Conservation (phyloP, 2,113 vertebrate genomes). For the Oncorhynchus mykiss region DNA sequence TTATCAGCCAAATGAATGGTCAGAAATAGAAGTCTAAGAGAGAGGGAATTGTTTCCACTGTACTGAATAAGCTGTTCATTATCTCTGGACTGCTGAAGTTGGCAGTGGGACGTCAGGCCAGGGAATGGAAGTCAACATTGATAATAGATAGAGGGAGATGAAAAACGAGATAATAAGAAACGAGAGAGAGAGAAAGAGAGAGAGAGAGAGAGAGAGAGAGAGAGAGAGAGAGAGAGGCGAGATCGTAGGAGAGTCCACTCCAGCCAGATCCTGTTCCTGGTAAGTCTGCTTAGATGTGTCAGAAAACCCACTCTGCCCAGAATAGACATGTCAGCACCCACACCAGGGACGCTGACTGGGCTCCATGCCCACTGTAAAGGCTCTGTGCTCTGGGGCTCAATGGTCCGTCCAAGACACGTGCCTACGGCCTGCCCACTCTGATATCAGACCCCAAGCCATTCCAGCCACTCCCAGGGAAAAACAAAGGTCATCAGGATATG, state of each 20-base stretch:
- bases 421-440: conserved; percentile 29
- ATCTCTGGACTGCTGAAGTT: conserved; percentile 18
- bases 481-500: background rate
- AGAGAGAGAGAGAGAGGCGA: conserved; percentile 6
- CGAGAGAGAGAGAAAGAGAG: background rate
- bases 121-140: conserved; percentile 1
- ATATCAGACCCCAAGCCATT: conserved; percentile 45
- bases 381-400: conserved; percentile 21
- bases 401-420: conserved; percentile 45
- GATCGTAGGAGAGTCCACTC: conserved; percentile 14
- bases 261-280: conserved; percentile 27
- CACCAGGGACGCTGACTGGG: conserved; percentile 40
- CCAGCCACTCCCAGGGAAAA: conserved; percentile 26
- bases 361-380: conserved; percentile 49
- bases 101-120: background rate
- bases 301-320: conserved; percentile 42
- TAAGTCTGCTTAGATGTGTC: conserved; percentile 32
- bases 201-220: background rate
- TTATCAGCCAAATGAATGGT: conserved; percentile 17
- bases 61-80: background rate
- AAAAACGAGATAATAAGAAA: conserved; percentile 15
- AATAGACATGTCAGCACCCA: conserved; percentile 70
- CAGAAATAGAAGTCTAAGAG: background rate
- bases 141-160: conserved; percentile 3
- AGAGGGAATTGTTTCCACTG: background rate